phyloP scores from a whole-genome alignment of 2,888 invertebrate species.

The Phymatocera aterrima region DNA sequence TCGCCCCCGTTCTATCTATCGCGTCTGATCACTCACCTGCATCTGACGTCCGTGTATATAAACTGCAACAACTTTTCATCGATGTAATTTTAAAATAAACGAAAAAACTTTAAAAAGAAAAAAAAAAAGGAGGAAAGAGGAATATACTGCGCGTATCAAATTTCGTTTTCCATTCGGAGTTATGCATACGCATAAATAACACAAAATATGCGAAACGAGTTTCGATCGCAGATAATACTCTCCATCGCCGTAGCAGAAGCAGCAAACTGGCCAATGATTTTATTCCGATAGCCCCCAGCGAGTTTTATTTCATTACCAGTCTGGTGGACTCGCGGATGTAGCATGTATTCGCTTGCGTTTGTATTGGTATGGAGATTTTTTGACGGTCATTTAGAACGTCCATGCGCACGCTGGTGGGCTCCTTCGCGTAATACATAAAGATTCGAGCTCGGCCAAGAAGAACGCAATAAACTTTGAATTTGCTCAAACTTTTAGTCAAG shows the following conservation, averaged over 20 bases:
- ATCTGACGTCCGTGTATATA: too few relatives aligned
- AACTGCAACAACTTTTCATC: neutral
- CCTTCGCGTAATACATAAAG: conserved; percentile 30
- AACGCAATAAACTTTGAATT: conserved; percentile 12
- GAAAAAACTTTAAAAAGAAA: too few relatives aligned
- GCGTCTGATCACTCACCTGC: conserved; percentile 24
- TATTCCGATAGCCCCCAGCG: neutral
- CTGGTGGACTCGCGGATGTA: neutral
- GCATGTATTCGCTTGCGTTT: neutral
- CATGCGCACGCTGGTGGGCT: neutral
- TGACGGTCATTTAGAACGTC: neutral
- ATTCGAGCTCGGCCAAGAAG: conserved; percentile 9
- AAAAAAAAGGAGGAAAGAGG: too few relatives aligned
- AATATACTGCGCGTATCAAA: too few relatives aligned
- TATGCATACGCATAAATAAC: neutral
- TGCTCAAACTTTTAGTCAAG: neutral
- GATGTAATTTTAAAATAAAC: too few relatives aligned
- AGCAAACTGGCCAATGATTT: neutral
- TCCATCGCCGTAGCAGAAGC: too few relatives aligned
- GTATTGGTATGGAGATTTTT: neutral
- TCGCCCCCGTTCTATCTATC: too few relatives aligned
- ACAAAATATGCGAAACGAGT: too few relatives aligned
- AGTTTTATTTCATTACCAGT: neutral
- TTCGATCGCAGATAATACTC: too few relatives aligned
- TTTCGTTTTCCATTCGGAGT: too few relatives aligned